Evolutionary conservation across 2,888 invertebrate species (phyloP), one percentile per base, ranked within the genome.

Genomic region (Diplolepis rosae): DNA sequence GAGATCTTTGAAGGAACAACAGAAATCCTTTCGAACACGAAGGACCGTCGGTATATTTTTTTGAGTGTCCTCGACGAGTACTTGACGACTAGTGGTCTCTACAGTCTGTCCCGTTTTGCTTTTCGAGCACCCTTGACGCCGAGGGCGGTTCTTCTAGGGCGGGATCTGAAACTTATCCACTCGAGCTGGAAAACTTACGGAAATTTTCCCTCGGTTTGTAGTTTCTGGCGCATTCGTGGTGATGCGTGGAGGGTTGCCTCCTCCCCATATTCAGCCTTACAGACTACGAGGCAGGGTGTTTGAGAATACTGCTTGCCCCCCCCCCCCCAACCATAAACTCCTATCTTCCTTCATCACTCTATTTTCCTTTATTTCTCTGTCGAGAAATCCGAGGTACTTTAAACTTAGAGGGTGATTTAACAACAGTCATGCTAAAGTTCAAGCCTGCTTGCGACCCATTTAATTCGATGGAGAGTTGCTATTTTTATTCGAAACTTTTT

Each of bases 21-120:
- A n/a, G 18, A 35, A 35, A 35, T 24, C 67, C 68, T 74, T 72
- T 74, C 69, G 71, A 76, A 70, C 74, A 74, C 73, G 78, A 78
- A 76, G 82, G 80, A 80, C 81, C 79, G 74, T 79, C 79, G 82
- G 83, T 84, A 82, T 85, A 83, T 72, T 85, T 85, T n/a, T 85
- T 86, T 82, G 85, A 87, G 87, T 85, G 86, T 87, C 83, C 88
- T 88, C 88, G 84, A 86, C 88, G 88, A 88, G 79, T 87, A 88
- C 88, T 88, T 87, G 86, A 88, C 86, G 84, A 78, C 85, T 87
- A 87, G 88, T 88, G 87, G 85, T 83, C 82, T 82, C 85, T 86
- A 84, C 83, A 84, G n/a, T 82, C 80, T 82, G 84, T 76, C 77
- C 81, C 75, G 83, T 81, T 83, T 82, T 82, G 78, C 74, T 75